Evolutionary conservation across 1,140 invertebrate genomes (phyloP).

Genomic region (Pemphigus obesinymphae): DNA sequence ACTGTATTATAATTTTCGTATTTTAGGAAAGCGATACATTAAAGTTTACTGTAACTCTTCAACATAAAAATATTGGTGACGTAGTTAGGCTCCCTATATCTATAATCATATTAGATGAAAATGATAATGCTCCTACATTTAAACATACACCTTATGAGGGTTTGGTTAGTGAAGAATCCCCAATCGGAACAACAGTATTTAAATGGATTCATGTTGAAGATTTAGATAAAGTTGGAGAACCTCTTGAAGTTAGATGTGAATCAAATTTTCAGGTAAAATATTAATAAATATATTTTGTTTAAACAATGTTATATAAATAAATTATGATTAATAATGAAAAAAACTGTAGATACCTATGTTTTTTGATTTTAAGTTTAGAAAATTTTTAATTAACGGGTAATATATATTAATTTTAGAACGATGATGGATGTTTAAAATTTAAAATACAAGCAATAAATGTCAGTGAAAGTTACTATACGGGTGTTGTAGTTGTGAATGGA

Average conservation of each 20-base stretch:
- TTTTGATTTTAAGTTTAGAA: background rate
- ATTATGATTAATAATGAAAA: background rate
- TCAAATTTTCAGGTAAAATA: background rate
- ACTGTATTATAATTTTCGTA: slow-evolving; percentile 45
- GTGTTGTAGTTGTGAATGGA: slow-evolving; percentile 61
- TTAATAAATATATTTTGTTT: background rate
- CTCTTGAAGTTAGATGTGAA: slow-evolving; percentile 69
- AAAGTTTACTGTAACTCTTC: slow-evolving; percentile 68
- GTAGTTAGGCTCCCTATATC: slow-evolving; percentile 70
- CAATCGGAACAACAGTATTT: slow-evolving; percentile 68
- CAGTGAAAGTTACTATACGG: slow-evolving; percentile 60
- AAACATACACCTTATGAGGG: slow-evolving; percentile 75
- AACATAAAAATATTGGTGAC: slow-evolving; percentile 66
- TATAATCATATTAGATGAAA: slow-evolving; percentile 80
- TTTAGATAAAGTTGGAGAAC: slow-evolving; percentile 72
- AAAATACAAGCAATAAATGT: slow-evolving; percentile 61
- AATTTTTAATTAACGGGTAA: too few species aligned
- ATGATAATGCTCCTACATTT: slow-evolving; percentile 81
- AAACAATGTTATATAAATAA: background rate
- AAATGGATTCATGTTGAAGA: slow-evolving; percentile 68
- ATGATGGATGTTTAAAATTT: slow-evolving; percentile 67
- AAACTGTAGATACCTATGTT: background rate
- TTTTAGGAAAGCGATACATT: slow-evolving; percentile 68
- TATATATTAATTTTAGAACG: slow-evolving; percentile 56
- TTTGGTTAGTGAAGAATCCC: slow-evolving; percentile 70